Evolutionary conservation across 2,797 vertebrate species (phyloP).

Genomic region (Propithecus deckenii): DNA sequence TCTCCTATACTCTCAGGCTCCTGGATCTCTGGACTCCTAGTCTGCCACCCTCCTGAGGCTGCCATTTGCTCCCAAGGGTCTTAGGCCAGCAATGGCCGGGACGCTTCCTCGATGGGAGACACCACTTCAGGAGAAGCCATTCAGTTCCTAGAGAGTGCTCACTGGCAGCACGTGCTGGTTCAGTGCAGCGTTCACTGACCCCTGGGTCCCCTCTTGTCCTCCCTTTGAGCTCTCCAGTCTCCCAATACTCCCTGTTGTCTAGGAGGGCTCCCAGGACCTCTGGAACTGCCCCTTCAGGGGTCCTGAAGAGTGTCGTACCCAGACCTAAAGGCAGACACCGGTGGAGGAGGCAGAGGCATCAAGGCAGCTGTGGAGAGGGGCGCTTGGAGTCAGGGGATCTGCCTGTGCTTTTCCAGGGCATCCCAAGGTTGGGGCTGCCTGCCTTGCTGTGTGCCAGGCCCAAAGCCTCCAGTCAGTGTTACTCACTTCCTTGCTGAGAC

Average conservation of each 20-base stretch:
- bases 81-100: background rate
- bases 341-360: background rate
- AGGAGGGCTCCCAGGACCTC: background rate
- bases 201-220: background rate
- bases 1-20: background rate
- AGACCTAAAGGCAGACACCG: background rate
- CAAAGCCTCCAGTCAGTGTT: fast-evolving
- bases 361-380: background rate
- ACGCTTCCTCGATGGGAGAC: background rate
- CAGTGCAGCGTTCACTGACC: background rate
- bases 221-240: background rate
- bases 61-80: background rate
- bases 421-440: background rate
- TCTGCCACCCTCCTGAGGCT: background rate
- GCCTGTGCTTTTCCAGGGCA: background rate
- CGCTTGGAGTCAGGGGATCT: background rate
- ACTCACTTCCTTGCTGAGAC: background rate
- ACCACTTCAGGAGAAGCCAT: background rate
- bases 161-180: background rate
- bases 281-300: background rate
- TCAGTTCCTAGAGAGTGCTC: background rate
- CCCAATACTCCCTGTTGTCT: background rate
- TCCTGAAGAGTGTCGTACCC: background rate
- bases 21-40: background rate
- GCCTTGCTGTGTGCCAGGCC: background rate